Evolutionary conservation across 2,797 vertebrate species (phyloP), one percentile per base, ranked within the genome.

Genomic region (Pogonophryne albipinna): DNA sequence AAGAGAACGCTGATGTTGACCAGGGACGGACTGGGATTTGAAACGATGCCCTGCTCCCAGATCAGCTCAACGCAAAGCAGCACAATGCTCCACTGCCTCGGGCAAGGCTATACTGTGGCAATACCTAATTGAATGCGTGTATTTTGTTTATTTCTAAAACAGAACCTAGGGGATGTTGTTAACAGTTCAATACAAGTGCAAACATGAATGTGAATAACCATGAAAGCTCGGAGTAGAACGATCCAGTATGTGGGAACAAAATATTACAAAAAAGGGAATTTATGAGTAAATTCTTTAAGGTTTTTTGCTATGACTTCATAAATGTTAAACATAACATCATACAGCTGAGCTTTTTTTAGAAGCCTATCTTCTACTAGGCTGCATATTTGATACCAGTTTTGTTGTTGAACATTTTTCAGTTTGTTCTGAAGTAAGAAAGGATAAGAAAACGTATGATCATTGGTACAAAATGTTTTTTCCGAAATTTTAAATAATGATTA

Each of bases 1-100:
- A 84, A 69, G 64, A 31, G 75, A 79, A 77, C 71, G 38, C 58
- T 80, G 49, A 79, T 71, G 73, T 76, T 5, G 34, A 63, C 58
- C 34, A 50, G 57, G 19, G 44, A 63, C 72, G 60, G 46, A 46
- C 75, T 55, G 44, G 62, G 56, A 75, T n/a, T 44, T 76, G 44
- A 82, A 76, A 71, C 68, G 71, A 63, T 70, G 42, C 50, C 38
- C 38, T 71, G 10, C 45, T 66, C 34, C 50, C 23, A 52, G 55
- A 62, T 10, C 63, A 50, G 50, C 23, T 14, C 14, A 27, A 31
- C 7, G 47, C 63, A 62, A 66, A 73, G 12, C 47, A 45, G 53
- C 31, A 63, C 45, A 27, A 70, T 62, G 9, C 15, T 67, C 23
- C 11, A 51, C 46, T 31, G 61, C 82, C 74, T 63, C 31, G 5